Conservation (phyloP, 2,113 vertebrate species). For the Sorex fumeus region DNA sequence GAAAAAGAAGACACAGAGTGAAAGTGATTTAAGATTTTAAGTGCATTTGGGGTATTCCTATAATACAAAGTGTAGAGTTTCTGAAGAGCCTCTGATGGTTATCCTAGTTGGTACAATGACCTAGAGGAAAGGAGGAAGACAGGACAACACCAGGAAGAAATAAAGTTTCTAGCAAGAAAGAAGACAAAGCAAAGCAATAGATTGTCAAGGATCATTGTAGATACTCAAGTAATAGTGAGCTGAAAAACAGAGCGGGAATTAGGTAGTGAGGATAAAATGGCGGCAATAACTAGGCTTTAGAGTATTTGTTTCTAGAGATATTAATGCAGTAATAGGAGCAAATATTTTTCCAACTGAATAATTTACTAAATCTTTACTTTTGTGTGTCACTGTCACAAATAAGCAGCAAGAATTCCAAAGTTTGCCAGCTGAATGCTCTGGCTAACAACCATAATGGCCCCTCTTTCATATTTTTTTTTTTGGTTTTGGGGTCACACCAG, state of each 20-base stretch:
- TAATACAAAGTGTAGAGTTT: constrained; percentile 48
- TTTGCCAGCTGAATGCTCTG: background rate
- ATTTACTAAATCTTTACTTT: background rate
- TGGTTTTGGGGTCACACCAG: too few relatives aligned
- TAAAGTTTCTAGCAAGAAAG: background rate
- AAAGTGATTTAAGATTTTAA: background rate
- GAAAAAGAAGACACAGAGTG: background rate
- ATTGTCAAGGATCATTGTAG: background rate
- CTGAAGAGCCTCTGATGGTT: background rate
- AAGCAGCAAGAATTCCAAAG: background rate
- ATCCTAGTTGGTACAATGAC: background rate
- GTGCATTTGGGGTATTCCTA: background rate
- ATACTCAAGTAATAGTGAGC: background rate
- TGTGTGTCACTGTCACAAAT: background rate
- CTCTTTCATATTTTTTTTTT: too few relatives aligned
- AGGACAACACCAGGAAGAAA: constrained; percentile 31
- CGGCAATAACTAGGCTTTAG: background rate
- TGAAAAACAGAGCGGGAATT: background rate
- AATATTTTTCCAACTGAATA: background rate
- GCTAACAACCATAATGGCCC: too few relatives aligned
- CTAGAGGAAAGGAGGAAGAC: background rate
- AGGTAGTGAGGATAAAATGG: background rate
- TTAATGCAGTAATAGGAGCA: background rate
- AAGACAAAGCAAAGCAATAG: background rate
- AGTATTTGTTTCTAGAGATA: background rate